phyloP scores from a whole-genome alignment of 1,140 invertebrate species.

The Euura lappo region DNA sequence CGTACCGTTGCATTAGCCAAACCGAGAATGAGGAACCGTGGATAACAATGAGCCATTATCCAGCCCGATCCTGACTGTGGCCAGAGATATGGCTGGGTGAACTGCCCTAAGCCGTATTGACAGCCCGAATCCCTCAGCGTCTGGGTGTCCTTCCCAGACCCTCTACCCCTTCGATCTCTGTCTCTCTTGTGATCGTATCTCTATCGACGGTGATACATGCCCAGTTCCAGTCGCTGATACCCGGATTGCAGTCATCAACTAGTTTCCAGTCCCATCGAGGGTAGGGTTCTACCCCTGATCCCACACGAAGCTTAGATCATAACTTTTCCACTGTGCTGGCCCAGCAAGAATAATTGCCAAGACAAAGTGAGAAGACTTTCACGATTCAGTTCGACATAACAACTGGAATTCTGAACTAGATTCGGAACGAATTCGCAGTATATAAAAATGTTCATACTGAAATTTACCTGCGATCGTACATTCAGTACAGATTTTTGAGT shows the following conservation, averaged over 20 bases:
- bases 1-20: background rate
- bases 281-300: background rate
- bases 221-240: background rate
- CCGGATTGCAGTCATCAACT: background rate
- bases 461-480: no score
- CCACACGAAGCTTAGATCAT: background rate
- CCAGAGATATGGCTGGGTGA: background rate
- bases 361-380: no score
- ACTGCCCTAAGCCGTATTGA: slow-evolving; percentile 4
- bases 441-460: no score
- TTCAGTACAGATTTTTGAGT: no score
- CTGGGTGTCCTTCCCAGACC: background rate
- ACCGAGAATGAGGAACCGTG: background rate
- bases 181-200: background rate
- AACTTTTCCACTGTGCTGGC: background rate
- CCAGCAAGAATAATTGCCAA: no score
- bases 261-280: background rate
- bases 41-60: slow-evolving; percentile 4
- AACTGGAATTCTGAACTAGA: no score
- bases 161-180: background rate
- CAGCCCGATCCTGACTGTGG: background rate
- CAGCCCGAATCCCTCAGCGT: background rate
- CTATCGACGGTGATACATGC: background rate
- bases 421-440: no score
- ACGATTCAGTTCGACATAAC: no score